These are phyloP conservation scores for Drosophila niveifrons DNA, from an alignment of 2,888 invertebrate species.

Conservation along the genomic window DNA sequence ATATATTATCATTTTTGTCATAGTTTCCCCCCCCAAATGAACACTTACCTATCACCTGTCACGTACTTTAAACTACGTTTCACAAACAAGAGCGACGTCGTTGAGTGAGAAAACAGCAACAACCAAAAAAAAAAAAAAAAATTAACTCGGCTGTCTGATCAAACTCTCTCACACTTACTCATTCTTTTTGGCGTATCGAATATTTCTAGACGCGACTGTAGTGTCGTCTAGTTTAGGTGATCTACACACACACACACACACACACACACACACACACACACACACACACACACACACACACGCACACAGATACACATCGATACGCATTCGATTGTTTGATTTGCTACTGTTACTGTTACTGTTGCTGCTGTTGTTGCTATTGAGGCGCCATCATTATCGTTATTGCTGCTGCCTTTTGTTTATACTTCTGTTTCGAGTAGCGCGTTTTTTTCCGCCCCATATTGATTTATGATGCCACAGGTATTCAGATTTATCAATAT, in stretches of 20 bases:
- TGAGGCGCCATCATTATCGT: conserved; percentile 42
- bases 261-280: conserved; percentile 2
- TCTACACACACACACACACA: conserved; percentile 19
- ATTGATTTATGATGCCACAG: conserved; percentile 54
- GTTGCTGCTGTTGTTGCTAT: neutral
- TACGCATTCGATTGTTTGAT: conserved; percentile 4
- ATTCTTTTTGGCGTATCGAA: neutral
- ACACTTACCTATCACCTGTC: conserved; percentile 40
- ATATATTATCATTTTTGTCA: conserved; percentile 31
- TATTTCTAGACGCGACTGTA: conserved; percentile 15
- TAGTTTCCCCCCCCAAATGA: conserved; percentile 25
- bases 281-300: conserved; percentile 2
- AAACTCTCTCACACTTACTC: neutral
- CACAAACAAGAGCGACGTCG: conserved; percentile 5
- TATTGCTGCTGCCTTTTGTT: conserved; percentile 19
- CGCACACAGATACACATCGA: neutral
- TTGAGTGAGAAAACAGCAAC: neutral
- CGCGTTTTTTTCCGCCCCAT: conserved; percentile 29
- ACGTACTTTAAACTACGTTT: conserved; percentile 44
- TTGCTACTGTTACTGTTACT: neutral
- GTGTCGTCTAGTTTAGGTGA: conserved; percentile 11
- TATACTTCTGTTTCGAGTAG: conserved; percentile 12
- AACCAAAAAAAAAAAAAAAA: too few relatives aligned
- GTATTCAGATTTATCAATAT: conserved; percentile 57
- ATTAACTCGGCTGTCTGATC: neutral